phyloP scores from a whole-genome alignment of 2,797 vertebrate species.

The Distichodus sexfasciatus region DNA sequence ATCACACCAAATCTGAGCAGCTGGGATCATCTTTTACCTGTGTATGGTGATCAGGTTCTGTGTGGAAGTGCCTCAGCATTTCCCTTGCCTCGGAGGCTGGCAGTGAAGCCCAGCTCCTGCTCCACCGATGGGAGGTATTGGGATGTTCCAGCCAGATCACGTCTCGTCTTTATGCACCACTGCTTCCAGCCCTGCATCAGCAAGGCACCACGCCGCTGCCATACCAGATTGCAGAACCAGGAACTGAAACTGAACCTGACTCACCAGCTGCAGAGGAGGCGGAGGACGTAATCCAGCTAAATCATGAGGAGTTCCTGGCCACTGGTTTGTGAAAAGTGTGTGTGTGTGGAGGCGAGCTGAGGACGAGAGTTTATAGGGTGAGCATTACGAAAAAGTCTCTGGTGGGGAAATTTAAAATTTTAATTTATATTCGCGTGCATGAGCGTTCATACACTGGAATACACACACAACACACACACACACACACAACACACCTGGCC shows the following conservation, averaged over 20 bases:
- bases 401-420: constrained; percentile 49
- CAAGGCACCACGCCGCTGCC: neutral
- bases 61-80: no score
- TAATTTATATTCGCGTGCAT: no score
- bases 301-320: no score
- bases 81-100: constrained; percentile 37
- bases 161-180: constrained; percentile 54
- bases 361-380: constrained; percentile 47
- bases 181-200: no score
- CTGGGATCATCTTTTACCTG: no score
- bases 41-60: no score
- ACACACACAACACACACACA: neutral
- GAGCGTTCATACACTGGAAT: constrained; percentile 2
- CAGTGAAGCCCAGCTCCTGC: constrained; percentile 41
- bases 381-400: constrained; percentile 34
- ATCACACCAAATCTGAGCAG: constrained; percentile 10
- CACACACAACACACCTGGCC: no score
- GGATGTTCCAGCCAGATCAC: constrained; percentile 56
- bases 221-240: constrained; percentile 22
- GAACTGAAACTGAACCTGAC: constrained; percentile 1
- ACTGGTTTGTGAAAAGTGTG: no score
- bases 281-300: no score
- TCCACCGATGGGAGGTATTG: constrained; percentile 56
- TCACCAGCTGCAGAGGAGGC: no score
- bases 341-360: neutral